Evolutionary conservation across 2,113 vertebrate species (phyloP), one percentile per base, ranked within the genome.

Genomic region (Entelurus aequoreus): DNA sequence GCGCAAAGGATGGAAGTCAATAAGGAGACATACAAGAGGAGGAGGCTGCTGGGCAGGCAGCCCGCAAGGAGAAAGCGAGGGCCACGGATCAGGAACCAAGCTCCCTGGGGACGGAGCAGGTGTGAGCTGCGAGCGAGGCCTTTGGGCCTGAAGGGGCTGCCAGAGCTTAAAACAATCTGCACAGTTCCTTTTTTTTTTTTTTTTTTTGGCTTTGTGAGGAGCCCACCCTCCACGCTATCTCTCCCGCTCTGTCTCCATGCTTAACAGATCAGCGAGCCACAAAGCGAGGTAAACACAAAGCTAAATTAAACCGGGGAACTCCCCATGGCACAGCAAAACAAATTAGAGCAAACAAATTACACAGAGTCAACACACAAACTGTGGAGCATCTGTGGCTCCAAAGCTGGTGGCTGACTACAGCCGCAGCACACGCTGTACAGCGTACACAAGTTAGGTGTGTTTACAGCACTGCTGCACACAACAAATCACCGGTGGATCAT

Each of bases 311-410:
- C 96, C 93, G 6, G 92, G 90, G 90, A 97, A 94, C 93, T 98
- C 95, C 95, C 95, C 89, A 28, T 87, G 95, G 89, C 88, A 96
- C 93, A 82, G 91, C 91, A 93, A 96, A 95, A 95, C 95, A 98
- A 98, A 98, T 96, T 95, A 96, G 93, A 94, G 94, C 94, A 97
- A 97, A 98, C 95, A 97, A 97, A 97, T 98, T 97, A 98, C 94
- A 93, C 92, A 90, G 93, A 98, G 95, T 98, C 95, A 97, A 98
- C 95, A 97, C 93, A 94, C 94, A 96, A 94, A 95, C 93, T 94
- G 93, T 90, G 90, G 92, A 95, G 94, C 94, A 97, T 97, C 95
- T 98, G 95, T 94, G 94, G 93, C 93, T 94, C 76, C 60, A 82
- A 75, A 84, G 88, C 83, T 70, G 72, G 73, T 82, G 82, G 82